phyloP scores from a whole-genome alignment of 1,140 invertebrate genomes.

The Ladona fulva region DNA sequence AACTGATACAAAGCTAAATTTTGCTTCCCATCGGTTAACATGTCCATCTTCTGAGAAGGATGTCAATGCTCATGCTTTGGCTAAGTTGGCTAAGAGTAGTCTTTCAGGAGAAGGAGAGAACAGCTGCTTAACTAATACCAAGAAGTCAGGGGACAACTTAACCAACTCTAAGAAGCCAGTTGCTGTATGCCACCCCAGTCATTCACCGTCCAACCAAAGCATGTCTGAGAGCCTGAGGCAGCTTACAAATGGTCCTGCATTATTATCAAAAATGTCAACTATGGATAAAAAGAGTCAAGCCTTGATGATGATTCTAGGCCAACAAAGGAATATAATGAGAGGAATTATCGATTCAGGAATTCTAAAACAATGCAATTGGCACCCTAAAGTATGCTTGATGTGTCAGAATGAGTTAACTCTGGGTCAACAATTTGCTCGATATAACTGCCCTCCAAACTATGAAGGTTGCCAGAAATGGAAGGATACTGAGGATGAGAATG shows the following conservation, averaged over 20 bases:
- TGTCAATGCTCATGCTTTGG: neutral
- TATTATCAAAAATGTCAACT: neutral
- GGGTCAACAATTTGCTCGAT: neutral
- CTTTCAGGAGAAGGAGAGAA: neutral
- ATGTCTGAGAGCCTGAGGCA: neutral
- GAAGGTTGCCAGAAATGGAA: neutral
- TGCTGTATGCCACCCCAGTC: neutral
- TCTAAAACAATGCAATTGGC: neutral
- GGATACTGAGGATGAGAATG: neutral
- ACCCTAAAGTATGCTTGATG: neutral
- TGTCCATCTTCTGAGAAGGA: slow-evolving; percentile 1
- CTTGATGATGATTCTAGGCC: neutral
- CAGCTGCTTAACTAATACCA: neutral
- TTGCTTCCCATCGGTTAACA: slow-evolving; percentile 2
- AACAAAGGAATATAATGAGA: neutral
- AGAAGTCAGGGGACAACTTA: no score
- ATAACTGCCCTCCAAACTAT: neutral
- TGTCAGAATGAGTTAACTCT: neutral
- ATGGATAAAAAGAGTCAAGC: neutral
- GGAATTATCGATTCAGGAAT: neutral
- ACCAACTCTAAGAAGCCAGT: neutral
- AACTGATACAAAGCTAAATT: slow-evolving; percentile 7
- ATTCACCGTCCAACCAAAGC: neutral
- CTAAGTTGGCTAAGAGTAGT: neutral
- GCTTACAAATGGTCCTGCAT: neutral